Conservation (phyloP, 1,140 invertebrate species). For the Aphidius ervi region DNA sequence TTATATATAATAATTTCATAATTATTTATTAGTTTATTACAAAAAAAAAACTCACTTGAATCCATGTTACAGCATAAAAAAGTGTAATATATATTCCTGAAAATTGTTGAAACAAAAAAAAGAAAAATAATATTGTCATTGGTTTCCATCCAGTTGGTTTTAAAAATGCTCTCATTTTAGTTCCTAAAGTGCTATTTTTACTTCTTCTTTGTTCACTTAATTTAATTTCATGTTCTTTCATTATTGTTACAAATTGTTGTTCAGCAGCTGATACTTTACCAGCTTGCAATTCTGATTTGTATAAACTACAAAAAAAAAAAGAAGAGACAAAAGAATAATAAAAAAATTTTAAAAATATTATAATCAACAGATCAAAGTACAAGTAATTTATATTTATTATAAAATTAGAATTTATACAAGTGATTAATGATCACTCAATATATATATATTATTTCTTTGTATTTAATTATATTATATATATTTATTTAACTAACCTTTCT, state of each 20-base stretch:
- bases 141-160: conserved; percentile 61
- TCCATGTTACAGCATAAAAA: conserved; percentile 66
- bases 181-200: conserved; percentile 31
- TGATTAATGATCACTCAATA: too few species aligned
- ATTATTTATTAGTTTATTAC: background rate
- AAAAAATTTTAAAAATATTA: background rate
- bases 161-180: conserved; percentile 46
- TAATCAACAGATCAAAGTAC: background rate
- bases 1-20: conserved; percentile 6
- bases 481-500: conserved; percentile 42
- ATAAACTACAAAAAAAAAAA: conserved; percentile 32
- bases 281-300: conserved; percentile 31
- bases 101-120: conserved; percentile 63
- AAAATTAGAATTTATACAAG: too few species aligned
- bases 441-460: too few species aligned
- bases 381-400: too few species aligned
- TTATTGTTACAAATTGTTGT: conserved; percentile 44
- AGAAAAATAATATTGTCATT: conserved; percentile 53
- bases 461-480: too few species aligned
- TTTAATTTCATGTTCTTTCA: conserved; percentile 48
- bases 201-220: conserved; percentile 39
- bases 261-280: conserved; percentile 32
- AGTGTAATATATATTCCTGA: conserved; percentile 65
- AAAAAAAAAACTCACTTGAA: conserved; percentile 44
- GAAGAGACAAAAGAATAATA: conserved; percentile 22